Percentiles rank a stretch among this genome's conserved stretches.
Conservation (phyloP, 2,888 invertebrate species). For the Melikaiella ostensackeni region DNA sequence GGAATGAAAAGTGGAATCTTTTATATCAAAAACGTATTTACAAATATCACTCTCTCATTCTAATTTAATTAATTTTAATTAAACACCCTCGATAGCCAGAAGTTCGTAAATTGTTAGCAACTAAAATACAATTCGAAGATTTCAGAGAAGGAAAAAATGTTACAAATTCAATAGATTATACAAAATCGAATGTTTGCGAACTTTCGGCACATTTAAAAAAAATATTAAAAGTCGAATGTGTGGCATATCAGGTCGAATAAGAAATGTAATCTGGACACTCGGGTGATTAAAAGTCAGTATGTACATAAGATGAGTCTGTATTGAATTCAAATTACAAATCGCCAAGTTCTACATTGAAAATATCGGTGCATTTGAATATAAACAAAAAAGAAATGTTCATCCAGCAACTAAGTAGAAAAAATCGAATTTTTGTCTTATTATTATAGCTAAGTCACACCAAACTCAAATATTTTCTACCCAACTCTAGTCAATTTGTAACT, state of each 20-base stretch:
- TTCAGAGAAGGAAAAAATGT: too few species aligned
- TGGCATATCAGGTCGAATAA: constrained; percentile 28
- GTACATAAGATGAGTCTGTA: constrained; percentile 31
- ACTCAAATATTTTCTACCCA: neutral
- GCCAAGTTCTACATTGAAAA: neutral
- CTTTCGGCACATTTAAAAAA: neutral
- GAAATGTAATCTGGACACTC: constrained; percentile 1
- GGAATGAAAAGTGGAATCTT: neutral
- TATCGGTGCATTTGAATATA: neutral
- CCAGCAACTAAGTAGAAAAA: neutral
- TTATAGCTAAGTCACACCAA: neutral
- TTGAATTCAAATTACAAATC: neutral
- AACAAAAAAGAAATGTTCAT: neutral
- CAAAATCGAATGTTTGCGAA: neutral
- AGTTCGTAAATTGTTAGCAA: neutral
- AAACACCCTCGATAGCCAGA: neutral
- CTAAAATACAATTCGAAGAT: neutral
- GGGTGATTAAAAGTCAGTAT: constrained; percentile 25
- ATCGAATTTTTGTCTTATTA: neutral
- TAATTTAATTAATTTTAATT: neutral
- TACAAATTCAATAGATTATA: neutral
- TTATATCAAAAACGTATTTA: neutral
- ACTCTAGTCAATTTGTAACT: too few species aligned
- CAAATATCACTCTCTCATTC: neutral
- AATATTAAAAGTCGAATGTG: neutral